These are phyloP conservation scores for Thalassarche chlororhynchos DNA, from an alignment of 2,113 vertebrate species.

Conservation along the genomic window DNA sequence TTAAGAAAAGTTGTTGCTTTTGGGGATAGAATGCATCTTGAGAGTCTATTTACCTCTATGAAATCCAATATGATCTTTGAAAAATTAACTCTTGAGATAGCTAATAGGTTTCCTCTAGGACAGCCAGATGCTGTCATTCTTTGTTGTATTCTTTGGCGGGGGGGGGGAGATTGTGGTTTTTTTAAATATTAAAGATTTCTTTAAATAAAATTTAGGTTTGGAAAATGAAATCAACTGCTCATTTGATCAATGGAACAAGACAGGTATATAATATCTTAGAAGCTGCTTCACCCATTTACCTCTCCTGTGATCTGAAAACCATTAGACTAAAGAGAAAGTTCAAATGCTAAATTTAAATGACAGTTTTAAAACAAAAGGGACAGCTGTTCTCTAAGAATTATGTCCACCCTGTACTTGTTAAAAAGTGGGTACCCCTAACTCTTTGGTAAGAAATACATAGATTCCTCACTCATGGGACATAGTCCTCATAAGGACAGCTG, in stretches of 20 bases:
- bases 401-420: not conserved
- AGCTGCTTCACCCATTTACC: not conserved
- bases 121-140: not conserved
- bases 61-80: not conserved
- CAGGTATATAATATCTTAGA: not conserved
- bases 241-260: not conserved
- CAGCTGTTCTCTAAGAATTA: not conserved
- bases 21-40: not conserved
- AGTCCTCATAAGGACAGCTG: not conserved
- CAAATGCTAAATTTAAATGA: not conserved
- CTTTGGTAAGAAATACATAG: rapidly evolving
- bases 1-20: not conserved
- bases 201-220: not conserved
- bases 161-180: not conserved
- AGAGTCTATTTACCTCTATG: not conserved
- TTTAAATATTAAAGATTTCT: not conserved
- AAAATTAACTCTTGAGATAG: not conserved
- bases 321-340: not conserved
- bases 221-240: not conserved
- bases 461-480: not conserved
- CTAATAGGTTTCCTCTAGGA: not conserved
- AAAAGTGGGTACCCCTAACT: not conserved
- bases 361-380: not conserved
- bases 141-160: not conserved
- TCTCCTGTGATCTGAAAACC: not conserved